A percentile compares a stretch with the other conserved stretches of the same genome.
Conservation (phyloP, 2,888 invertebrate genomes). For the Seira musarum region DNA sequence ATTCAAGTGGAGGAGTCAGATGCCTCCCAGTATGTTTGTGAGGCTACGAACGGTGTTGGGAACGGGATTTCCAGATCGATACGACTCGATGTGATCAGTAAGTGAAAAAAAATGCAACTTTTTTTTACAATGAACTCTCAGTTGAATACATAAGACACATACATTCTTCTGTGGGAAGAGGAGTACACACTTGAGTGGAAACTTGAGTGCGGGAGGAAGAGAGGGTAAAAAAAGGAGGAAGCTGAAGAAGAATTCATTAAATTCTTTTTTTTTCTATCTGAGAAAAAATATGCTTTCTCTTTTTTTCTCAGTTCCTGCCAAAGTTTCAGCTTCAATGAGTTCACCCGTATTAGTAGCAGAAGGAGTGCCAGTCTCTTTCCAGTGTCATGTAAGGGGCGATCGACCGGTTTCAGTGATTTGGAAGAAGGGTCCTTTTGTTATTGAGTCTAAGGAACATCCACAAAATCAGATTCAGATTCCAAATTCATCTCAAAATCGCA, state of each 20-base stretch:
- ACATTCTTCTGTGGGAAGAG: not conserved
- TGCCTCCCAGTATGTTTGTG: conserved; percentile 72
- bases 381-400: conserved; percentile 67
- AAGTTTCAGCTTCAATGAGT: conserved; percentile 63
- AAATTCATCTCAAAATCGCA: conserved; percentile 3
- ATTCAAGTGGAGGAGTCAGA: conserved; percentile 70
- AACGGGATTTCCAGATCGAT: conserved; percentile 72
- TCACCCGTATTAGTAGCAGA: conserved; percentile 63
- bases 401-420: conserved; percentile 63
- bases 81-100: conserved; percentile 72
- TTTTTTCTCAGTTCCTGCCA: conserved; percentile 63
- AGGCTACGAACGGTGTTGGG: conserved; percentile 72
- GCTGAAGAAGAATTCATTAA: not conserved
- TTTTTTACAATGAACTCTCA: not conserved
- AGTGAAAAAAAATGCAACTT: conserved; percentile 21
- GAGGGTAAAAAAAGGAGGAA: not conserved
- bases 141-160: conserved; percentile 4
- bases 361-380: conserved; percentile 58
- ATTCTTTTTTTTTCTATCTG: conserved; percentile 6
- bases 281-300: conserved; percentile 4
- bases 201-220: not conserved
- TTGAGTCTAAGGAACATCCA: conserved; percentile 48
- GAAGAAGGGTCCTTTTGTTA: conserved; percentile 62
- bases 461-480: conserved; percentile 3
- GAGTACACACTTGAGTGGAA: not conserved